phyloP scores from a whole-genome alignment of 2,113 vertebrate species.

The Hipposideros armiger region DNA sequence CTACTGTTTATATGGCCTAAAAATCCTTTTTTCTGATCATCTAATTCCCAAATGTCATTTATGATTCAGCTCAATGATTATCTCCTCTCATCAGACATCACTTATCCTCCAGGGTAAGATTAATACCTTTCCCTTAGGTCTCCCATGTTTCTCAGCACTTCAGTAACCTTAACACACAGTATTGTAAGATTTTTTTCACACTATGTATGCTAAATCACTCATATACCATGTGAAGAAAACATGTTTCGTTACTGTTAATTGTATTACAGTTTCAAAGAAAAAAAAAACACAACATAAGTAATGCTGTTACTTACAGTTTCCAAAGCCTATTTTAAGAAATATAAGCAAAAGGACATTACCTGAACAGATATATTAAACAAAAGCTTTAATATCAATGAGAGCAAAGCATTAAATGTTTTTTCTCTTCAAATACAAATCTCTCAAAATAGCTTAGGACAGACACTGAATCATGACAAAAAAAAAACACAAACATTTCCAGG shows the following conservation, averaged over 20 bases:
- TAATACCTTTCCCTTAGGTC: not conserved
- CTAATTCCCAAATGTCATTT: not conserved
- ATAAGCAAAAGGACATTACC: not conserved
- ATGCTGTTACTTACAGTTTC: not conserved
- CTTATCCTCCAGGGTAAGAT: no score
- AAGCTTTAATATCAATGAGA: not conserved
- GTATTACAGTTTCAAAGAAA: not conserved
- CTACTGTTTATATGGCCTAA: not conserved
- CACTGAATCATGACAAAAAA: not conserved
- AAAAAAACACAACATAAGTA: not conserved
- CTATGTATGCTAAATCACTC: not conserved
- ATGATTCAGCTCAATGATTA: not conserved
- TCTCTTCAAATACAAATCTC: not conserved
- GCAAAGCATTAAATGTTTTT: not conserved
- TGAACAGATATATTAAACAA: not conserved
- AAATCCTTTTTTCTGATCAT: not conserved
- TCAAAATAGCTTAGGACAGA: not conserved
- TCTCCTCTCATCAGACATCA: not conserved
- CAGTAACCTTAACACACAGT: not conserved
- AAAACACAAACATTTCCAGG: not conserved
- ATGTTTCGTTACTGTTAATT: not conserved
- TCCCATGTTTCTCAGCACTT: not conserved
- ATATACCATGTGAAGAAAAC: not conserved
- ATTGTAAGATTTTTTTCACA: not conserved
- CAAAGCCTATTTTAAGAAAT: not conserved